Base-by-base conservation (phyloP, 2,888 invertebrate species). In the Leistus spinibarbis region DNA sequence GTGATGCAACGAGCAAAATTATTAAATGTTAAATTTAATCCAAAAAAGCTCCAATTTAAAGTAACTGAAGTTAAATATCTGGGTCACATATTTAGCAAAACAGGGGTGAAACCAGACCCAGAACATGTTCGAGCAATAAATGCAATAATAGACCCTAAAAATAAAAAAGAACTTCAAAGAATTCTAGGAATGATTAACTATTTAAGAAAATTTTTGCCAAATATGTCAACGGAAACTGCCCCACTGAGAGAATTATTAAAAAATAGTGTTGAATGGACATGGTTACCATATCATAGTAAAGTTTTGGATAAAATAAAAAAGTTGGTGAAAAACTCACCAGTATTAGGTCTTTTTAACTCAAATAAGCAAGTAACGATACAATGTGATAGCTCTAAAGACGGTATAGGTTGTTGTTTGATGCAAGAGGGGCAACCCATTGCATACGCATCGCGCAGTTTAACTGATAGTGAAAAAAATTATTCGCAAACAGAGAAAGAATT, bases 1-100 rank as follows among this genome's bases (percentile, higher is more conserved):
- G 66, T 40, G n/a, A 16, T 40, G n/a, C n/a, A 66, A 0, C 17
- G 53, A 66, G 66, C 53, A 2, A 24, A 54, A 66, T 19, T 40
- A 16, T 17, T 40, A 19, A 27, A 66, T 66, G 5, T 66, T 5
- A 66, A 66, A 40, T 66, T 40, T 40, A 66, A 66, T 40, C 24
- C n/a, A n/a, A 40, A 24, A 5, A 53, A 66, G 53, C 7, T 66
- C 3, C 66, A 66, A 20, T 40, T 16, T 40, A 27, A 17, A 27
- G 66, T 53, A 40, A 10, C 13, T 4, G 16, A 66, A 16, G 66
- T 66, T 13, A 66, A 66, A 40, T 66, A 40, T 16, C 13, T 66
- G 17, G 66, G 53, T 27, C n/a, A 40, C n/a, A 17, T 13, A 16
- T 40, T 66, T n/a, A 16, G 40, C 3, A 54, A 10, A n/a, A 40